Conservation (phyloP, 2,797 vertebrate species). For the Botia almorhae region DNA sequence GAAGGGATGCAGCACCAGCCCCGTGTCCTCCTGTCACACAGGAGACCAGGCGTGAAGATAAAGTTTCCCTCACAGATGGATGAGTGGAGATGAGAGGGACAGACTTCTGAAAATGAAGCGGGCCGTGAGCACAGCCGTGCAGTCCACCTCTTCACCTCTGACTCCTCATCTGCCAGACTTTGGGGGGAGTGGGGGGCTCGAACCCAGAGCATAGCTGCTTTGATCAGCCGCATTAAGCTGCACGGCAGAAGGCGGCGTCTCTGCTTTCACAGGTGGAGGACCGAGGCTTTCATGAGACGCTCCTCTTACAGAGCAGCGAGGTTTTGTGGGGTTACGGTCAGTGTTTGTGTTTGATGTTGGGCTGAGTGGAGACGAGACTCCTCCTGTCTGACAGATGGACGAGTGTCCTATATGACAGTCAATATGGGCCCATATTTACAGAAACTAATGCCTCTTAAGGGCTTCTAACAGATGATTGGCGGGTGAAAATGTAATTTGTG, state of each 20-base stretch:
- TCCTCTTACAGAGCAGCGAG: conserved; percentile 59
- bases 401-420: conserved; percentile 46
- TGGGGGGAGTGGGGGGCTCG: conserved; percentile 40
- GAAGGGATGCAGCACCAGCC: not conserved
- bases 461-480: not conserved
- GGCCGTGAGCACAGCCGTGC: conserved; percentile 43
- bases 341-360: conserved; percentile 59
- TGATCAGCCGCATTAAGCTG: conserved; percentile 64
- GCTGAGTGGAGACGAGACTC: conserved; percentile 37
- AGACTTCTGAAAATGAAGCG: conserved; percentile 56
- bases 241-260: conserved; percentile 60
- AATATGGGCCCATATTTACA: conserved; percentile 27
- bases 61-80: conserved; percentile 53
- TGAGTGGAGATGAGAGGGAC: conserved; percentile 44
- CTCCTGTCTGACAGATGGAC: conserved; percentile 55
- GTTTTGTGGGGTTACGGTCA: conserved; percentile 47
- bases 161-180: conserved; percentile 50
- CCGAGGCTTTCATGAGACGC: conserved; percentile 57
- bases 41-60: conserved; percentile 48
- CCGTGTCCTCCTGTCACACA: conserved; percentile 23
- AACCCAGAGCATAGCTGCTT: conserved; percentile 52
- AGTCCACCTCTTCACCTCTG: conserved; percentile 59
- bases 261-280: conserved; percentile 67
- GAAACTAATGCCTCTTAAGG: not conserved
- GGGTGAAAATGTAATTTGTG: not conserved